Conservation (phyloP, 2,888 invertebrate genomes). For the Coelogynopora nodosa region DNA sequence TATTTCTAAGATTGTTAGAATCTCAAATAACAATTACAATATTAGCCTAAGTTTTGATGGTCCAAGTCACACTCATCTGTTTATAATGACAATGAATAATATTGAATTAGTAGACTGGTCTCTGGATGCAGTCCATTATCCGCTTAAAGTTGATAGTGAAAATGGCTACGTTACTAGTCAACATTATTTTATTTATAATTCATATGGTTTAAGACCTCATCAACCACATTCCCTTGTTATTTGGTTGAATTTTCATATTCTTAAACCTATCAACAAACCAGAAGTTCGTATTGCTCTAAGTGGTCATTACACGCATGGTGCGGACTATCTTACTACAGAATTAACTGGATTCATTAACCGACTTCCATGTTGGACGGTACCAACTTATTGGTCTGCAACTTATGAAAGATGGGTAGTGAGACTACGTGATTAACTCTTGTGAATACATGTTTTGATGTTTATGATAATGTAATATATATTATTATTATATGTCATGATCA, state of each 20-base stretch:
- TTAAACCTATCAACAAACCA: neutral
- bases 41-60: neutral
- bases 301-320: neutral
- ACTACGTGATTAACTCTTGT: neutral
- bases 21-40: neutral
- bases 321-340: neutral
- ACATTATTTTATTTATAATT: constrained; percentile 24
- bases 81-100: neutral
- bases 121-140: neutral
- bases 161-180: neutral
- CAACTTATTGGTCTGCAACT: constrained; percentile 17
- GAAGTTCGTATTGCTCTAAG: neutral
- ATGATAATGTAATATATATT: too few species aligned
- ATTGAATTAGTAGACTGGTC: neutral
- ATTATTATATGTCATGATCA: too few species aligned
- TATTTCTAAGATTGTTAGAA: neutral
- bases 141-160: neutral
- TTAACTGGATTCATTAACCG: neutral
- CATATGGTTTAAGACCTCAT: constrained; percentile 7
- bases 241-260: neutral
- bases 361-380: neutral
- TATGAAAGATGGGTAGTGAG: neutral
- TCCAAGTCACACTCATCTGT: constrained; percentile 21
- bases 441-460: too few species aligned
- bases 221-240: neutral